These are phyloP conservation scores for Samia ricini DNA, from an alignment of 1,140 invertebrate genomes.

Conservation along the genomic window DNA sequence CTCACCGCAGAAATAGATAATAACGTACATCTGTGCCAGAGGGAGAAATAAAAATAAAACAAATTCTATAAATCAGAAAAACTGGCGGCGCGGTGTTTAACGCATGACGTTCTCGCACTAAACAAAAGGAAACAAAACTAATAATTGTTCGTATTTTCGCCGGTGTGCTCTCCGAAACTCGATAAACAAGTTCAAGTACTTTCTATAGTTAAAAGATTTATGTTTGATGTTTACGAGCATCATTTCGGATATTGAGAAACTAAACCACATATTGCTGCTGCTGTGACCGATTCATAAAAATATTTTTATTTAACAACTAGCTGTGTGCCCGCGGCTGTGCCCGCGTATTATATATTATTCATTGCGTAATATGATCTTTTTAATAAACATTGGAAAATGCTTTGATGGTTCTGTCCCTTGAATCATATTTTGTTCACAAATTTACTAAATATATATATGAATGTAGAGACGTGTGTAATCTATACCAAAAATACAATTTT, in stretches of 20 bases:
- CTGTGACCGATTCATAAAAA: neutral
- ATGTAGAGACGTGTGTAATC: too few species aligned
- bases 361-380: too few species aligned
- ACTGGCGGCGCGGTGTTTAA: constrained; percentile 12
- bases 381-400: too few species aligned
- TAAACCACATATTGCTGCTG: neutral
- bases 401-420: too few species aligned
- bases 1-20: neutral
- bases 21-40: neutral
- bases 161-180: constrained; percentile 14
- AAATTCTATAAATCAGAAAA: constrained; percentile 24
- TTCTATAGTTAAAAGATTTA: constrained; percentile 7
- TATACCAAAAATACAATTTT: too few species aligned
- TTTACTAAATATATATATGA: too few species aligned
- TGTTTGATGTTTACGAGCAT: neutral
- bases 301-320: neutral
- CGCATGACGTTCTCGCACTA: constrained; percentile 22
- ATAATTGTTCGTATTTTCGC: constrained; percentile 27
- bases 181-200: constrained; percentile 22
- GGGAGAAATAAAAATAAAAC: neutral
- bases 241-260: neutral
- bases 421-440: too few species aligned
- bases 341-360: too few species aligned
- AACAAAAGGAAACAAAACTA: constrained; percentile 31
- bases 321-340: too few species aligned